These are phyloP conservation scores for Mythimna albipuncta DNA, from an alignment of 2,888 invertebrate genomes.

Conservation along the genomic window DNA sequence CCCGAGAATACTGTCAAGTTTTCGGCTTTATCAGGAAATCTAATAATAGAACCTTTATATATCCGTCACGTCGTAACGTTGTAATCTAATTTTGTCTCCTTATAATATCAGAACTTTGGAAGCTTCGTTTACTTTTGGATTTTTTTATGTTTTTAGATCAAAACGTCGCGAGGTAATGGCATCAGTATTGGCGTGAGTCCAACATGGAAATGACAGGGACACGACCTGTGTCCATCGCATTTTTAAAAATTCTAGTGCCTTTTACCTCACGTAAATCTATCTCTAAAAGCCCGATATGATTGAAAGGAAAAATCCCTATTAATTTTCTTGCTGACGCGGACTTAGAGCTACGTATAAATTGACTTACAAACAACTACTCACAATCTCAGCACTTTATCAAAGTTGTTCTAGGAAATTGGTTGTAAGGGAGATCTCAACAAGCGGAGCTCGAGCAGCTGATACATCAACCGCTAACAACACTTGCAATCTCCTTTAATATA, in stretches of 20 bases:
- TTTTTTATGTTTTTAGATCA: constrained; percentile 44
- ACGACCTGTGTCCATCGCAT: constrained; percentile 60
- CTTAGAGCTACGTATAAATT: constrained; percentile 12
- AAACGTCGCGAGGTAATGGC: constrained; percentile 46
- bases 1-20: constrained; percentile 41
- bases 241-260: constrained; percentile 54
- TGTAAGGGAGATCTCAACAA: constrained; percentile 31
- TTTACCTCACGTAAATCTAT: constrained; percentile 14
- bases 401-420: constrained; percentile 40
- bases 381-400: constrained; percentile 35
- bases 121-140: constrained; percentile 40
- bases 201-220: constrained; percentile 61
- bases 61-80: constrained; percentile 61
- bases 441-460: constrained; percentile 23
- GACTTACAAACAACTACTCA: constrained; percentile 24
- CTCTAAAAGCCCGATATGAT: constrained; percentile 16
- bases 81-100: constrained; percentile 58
- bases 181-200: constrained; percentile 62
- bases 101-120: constrained; percentile 52
- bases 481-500: not conserved
- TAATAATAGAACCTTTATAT: constrained; percentile 64
- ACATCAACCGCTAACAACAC: constrained; percentile 36
- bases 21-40: constrained; percentile 58
- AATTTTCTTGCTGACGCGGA: constrained; percentile 12
- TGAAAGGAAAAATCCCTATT: constrained; percentile 19